Conservation (phyloP, 2,888 invertebrate species). For the Prenolepis imparis region DNA sequence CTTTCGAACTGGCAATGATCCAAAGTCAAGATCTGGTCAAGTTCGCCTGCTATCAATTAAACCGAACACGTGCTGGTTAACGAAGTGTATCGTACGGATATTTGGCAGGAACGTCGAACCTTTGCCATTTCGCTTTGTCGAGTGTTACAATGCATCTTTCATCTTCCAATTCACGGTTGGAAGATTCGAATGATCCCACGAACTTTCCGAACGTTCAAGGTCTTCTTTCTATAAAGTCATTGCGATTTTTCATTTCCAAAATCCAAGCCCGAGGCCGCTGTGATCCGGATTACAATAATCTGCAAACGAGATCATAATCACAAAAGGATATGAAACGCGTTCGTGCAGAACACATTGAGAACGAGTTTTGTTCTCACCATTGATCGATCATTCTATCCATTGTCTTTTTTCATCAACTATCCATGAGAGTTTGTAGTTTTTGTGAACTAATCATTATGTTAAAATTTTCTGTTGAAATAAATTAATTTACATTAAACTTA, state of each 20-base stretch:
- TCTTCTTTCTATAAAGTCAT: slow-evolving; percentile 49
- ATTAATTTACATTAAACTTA: background rate
- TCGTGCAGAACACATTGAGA: slow-evolving; percentile 55
- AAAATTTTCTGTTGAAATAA: background rate
- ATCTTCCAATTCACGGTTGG: slow-evolving; percentile 23
- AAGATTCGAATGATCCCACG: slow-evolving; percentile 27
- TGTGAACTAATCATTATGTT: background rate
- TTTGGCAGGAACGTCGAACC: slow-evolving; percentile 56
- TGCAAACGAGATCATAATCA: slow-evolving; percentile 56
- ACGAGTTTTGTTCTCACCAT: slow-evolving; percentile 31
- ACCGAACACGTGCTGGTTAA: slow-evolving; percentile 36
- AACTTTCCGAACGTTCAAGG: slow-evolving; percentile 66
- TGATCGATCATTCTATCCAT: slow-evolving; percentile 19
- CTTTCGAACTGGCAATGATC: slow-evolving; percentile 58
- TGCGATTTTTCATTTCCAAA: slow-evolving; percentile 54
- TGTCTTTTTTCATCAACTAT: slow-evolving; percentile 5
- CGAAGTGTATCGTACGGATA: slow-evolving; percentile 23
- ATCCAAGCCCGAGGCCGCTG: slow-evolving; percentile 54
- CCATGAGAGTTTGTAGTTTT: slow-evolving; percentile 1
- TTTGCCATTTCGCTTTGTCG: slow-evolving; percentile 45
- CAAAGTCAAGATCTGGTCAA: slow-evolving; percentile 55
- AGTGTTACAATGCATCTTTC: slow-evolving; percentile 48
- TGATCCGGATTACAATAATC: slow-evolving; percentile 65
- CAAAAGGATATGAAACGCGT: slow-evolving; percentile 50
- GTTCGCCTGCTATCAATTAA: slow-evolving; percentile 51